phyloP scores from a whole-genome alignment of 1,140 invertebrate genomes.

The Anastrepha ludens region DNA sequence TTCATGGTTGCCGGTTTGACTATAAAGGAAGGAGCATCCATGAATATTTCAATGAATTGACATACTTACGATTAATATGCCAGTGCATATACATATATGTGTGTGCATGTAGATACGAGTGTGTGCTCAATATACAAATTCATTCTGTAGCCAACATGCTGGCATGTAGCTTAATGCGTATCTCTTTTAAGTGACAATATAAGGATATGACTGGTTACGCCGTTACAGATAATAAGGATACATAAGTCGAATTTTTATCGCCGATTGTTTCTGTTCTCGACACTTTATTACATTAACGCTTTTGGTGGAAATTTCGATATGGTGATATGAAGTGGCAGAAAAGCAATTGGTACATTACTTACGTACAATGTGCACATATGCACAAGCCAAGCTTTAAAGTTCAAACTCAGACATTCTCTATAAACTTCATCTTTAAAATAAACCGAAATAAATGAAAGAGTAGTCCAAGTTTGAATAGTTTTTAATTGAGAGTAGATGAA shows the following conservation, averaged over 20 bases:
- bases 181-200: neutral
- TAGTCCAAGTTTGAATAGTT: no score
- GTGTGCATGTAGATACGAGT: neutral
- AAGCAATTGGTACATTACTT: neutral
- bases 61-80: neutral
- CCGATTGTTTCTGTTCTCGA: neutral
- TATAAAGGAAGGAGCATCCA: neutral
- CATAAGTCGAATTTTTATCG: constrained; percentile 4
- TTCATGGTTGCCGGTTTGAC: neutral
- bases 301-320: neutral
- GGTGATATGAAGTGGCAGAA: neutral
- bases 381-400: no score
- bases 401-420: no score
- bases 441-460: no score
- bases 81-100: neutral
- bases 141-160: neutral
- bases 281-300: neutral
- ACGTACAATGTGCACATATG: no score
- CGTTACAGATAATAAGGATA: neutral
- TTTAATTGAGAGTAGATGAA: no score
- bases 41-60: neutral
- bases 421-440: no score
- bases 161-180: neutral
- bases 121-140: neutral
- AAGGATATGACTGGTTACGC: neutral